Evolutionary conservation across 2,113 vertebrate species (phyloP), one percentile per base, ranked within the genome.

Genomic region (Trogon melanurus): DNA sequence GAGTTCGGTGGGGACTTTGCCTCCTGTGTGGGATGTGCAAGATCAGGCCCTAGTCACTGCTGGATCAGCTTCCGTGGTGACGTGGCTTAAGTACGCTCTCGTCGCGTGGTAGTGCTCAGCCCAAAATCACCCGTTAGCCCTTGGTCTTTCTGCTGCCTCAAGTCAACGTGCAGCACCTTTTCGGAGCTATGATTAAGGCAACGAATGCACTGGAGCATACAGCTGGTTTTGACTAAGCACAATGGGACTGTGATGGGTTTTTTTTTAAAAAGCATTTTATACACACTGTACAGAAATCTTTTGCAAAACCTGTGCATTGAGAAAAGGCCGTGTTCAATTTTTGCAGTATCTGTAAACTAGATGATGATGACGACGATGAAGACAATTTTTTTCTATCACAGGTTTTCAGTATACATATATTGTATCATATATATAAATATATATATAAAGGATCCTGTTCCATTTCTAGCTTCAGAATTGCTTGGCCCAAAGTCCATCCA

Each of bases 251-350:
- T 13, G 79, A 94, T 94, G 85, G 92, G 34, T 96, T 98, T 98
- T 98, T 96, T 98, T 96, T 95, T 36, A 36, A 85, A 73, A 94
- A 95, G 85, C 95, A 91, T 98, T 98, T 98, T 98, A 96, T 98
- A 98, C 95, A 95, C 97, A 80, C 94, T 98, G 98, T 98, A 98
- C 96, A 98, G 97, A 98, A 97, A 97, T 93, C 94, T 98, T 98
- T 98, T 97, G 96, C 97, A 97, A 97, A 98, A 98, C 94, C 96
- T 97, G 97, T 98, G 97, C 91, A 95, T 95, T 96, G 91, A 96
- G 96, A 97, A 97, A 97, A 97, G 95, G 86, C 96, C 93, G 91
- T 94, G 96, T 96, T 92, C 91, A 94, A 75, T 97, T 97, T 98
- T 96, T 94, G 93, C 91, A 91, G 95, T 97, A 92, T 96, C 97